These are phyloP conservation scores for Narcine bancroftii DNA, from an alignment of 2,113 vertebrate species.

Conservation along the genomic window DNA sequence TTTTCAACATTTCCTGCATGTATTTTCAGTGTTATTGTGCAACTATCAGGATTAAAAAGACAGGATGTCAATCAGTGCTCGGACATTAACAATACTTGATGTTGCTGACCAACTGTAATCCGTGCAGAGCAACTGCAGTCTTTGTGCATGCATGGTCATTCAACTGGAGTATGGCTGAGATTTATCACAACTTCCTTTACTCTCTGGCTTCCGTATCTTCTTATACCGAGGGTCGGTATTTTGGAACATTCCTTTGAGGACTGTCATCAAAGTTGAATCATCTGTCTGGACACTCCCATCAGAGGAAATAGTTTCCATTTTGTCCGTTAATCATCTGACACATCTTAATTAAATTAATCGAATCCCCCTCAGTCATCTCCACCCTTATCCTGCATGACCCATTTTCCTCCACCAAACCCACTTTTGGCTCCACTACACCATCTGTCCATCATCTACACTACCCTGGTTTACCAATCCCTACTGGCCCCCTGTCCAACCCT, in stretches of 20 bases:
- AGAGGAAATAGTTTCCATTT: not conserved
- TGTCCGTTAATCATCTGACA: not conserved
- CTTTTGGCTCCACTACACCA: too few species aligned
- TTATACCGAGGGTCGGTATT: too few species aligned
- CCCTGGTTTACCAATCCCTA: too few species aligned
- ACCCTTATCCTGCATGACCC: too few species aligned
- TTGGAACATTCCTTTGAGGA: not conserved
- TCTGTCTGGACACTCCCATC: not conserved
- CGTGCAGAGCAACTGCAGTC: not conserved
- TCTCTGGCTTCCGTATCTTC: not conserved
- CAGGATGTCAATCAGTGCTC: slow-evolving; percentile 26
- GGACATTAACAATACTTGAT: not conserved
- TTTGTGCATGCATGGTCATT: not conserved
- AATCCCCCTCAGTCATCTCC: too few species aligned
- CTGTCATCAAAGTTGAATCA: too few species aligned
- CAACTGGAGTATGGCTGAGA: not conserved
- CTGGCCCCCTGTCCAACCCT: too few species aligned
- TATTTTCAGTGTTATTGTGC: slow-evolving; percentile 19
- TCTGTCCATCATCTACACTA: too few species aligned
- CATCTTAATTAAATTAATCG: not conserved
- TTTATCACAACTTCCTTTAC: not conserved
- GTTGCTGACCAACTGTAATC: not conserved
- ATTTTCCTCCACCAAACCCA: too few species aligned
- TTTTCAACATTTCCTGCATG: not conserved
- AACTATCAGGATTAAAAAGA: not conserved